Base-by-base conservation (phyloP, 2,797 vertebrate genomes). In the Apogon hyalosoma region DNA sequence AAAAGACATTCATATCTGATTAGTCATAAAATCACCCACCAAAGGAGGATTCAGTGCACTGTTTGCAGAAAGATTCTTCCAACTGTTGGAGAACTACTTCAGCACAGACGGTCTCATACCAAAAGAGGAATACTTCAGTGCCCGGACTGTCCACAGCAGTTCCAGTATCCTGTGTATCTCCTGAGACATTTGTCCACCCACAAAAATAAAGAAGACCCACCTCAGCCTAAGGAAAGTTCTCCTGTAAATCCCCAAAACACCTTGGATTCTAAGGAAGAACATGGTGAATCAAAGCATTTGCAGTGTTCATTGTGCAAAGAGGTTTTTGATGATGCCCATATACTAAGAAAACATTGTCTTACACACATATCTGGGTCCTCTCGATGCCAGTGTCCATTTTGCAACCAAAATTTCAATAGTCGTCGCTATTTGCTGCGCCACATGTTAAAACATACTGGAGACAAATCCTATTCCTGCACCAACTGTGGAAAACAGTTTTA, bases 41-140 rank as follows among this genome's bases (percentile, higher is more conserved):
- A 90, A 72, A 82, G 84, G 66, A 93, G 75, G 69, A 87, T 94
- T 82, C 92, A 94, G 64, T 95, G 94, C 73, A 92, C 91, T 16
- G 89, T 93, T 60, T 95, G 94, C 77, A 88, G 62, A 72, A 92
- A 90, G 75, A 85, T 93, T 74, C 60, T 94, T 56, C 86, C 89
- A 52, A 90, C 78, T 52, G 73, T 94, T 76, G 85, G 84, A 57
- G 92, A 94, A 58, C 82, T 95, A 61, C 81, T 95, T 46, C 84
- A 94, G 42, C 94, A 95, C 65, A 88, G 92, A 77, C 83, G 68
- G 18, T 62, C 86, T 21, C 93, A 94, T 78, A 69, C 61, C 14
- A 88, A 90, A 77, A 93, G 58, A 45, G 93, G 93, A 41, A 75
- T 52, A 67, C 90, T 95, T 58, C 79, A 92, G 63, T 95, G 94